Conservation (phyloP, 1,140 invertebrate genomes). For the Copidosoma floridanum region DNA sequence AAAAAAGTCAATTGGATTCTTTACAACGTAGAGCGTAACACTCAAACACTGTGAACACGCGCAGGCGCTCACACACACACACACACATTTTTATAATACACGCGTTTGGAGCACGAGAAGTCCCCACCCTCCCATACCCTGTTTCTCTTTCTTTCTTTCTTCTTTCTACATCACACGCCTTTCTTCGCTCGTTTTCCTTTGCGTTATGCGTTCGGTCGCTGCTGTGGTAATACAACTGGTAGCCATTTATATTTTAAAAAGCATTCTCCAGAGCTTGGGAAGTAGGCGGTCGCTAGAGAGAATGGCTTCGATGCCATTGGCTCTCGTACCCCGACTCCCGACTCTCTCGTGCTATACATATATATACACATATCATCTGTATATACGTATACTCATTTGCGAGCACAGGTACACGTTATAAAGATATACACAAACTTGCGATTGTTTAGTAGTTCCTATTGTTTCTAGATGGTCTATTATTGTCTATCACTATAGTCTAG, state of each 20-base stretch:
- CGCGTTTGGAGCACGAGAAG: no score
- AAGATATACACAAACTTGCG: no score
- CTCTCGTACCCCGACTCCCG: no score
- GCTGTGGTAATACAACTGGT: no score
- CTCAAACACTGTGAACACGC: not conserved
- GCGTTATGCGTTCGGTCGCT: conserved; percentile 21
- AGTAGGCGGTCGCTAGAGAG: conserved; percentile 26
- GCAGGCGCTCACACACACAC: not conserved
- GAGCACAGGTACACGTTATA: not conserved
- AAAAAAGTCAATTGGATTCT: conserved; percentile 9
- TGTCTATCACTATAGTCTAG: no score
- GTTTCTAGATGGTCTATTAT: no score
- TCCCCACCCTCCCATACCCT: not conserved
- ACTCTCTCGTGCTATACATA: no score
- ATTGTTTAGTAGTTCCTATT: no score
- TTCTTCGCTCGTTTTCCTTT: conserved; percentile 15
- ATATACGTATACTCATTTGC: conserved; percentile 6
- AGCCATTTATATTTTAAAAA: conserved; percentile 33
- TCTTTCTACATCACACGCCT: not conserved
- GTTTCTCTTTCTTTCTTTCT: not conserved
- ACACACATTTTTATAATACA: no score
- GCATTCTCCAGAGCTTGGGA: conserved; percentile 23
- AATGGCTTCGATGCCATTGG: conserved; percentile 24
- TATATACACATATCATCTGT: not conserved
- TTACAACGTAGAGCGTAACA: not conserved